Conservation (phyloP, 2,888 invertebrate genomes). For the Ichneumoninae sp. region DNA sequence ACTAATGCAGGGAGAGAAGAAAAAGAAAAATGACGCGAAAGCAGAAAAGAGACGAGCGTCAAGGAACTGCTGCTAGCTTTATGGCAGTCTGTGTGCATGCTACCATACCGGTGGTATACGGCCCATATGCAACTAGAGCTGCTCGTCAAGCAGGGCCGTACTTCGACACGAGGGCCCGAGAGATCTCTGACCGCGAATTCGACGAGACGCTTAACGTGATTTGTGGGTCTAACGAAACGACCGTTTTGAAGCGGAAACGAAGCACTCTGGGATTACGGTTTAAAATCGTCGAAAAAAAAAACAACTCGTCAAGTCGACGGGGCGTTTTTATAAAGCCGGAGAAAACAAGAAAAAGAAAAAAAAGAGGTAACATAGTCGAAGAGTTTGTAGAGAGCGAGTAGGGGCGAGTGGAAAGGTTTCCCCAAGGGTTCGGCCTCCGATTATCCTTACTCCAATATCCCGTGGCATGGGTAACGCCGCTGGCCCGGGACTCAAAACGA, state of each 20-base stretch:
- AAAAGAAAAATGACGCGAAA: constrained; percentile 25
- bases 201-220: constrained; percentile 18
- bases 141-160: constrained; percentile 40
- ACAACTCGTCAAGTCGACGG: constrained; percentile 10
- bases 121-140: constrained; percentile 41
- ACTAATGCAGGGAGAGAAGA: constrained; percentile 3
- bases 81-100: constrained; percentile 27
- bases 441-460: constrained; percentile 47
- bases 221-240: constrained; percentile 2
- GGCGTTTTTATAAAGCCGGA: constrained; percentile 34
- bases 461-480: constrained; percentile 54
- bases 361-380: constrained; percentile 38
- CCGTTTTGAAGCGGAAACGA: constrained; percentile 8
- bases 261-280: constrained; percentile 2
- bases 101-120: constrained; percentile 48
- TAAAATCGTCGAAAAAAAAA: constrained; percentile 26
- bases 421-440: constrained; percentile 51
- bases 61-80: constrained; percentile 45
- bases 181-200: constrained; percentile 37
- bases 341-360: constrained; percentile 22
- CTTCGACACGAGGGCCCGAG: neutral
- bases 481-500: constrained; percentile 65
- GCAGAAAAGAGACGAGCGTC: constrained; percentile 39
- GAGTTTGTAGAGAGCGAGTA: constrained; percentile 29
- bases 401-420: constrained; percentile 51